Percentiles rank a stretch among this genome's conserved stretches.
Evolutionary conservation across 2,113 vertebrate genomes (phyloP).

Genomic region (Aepyceros melampus): DNA sequence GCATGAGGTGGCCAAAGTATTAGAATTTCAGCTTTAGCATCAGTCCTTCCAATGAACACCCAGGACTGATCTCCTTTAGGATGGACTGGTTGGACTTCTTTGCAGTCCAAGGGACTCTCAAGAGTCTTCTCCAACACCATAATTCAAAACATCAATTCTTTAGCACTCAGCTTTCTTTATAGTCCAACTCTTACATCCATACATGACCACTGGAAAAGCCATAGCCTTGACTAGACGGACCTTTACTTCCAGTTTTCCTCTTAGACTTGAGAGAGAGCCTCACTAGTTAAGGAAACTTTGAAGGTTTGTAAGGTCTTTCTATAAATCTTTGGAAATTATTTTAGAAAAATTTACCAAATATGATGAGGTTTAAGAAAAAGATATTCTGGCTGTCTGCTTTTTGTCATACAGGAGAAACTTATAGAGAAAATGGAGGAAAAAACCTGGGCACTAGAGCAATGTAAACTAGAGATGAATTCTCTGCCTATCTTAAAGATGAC

Average conservation of each 20-base stretch:
- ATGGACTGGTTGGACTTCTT: too few relatives aligned
- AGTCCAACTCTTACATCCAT: too few relatives aligned
- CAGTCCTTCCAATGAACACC: too few relatives aligned
- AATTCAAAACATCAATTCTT: too few relatives aligned
- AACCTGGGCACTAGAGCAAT: background rate
- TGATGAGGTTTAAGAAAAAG: background rate
- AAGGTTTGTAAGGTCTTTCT: conserved; percentile 16
- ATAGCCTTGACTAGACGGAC: too few relatives aligned
- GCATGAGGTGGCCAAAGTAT: too few relatives aligned
- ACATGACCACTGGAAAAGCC: too few relatives aligned
- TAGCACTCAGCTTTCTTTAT: too few relatives aligned
- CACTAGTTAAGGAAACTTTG: background rate
- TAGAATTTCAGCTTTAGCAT: too few relatives aligned
- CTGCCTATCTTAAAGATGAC: background rate
- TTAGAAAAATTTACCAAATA: conserved; percentile 5
- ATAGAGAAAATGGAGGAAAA: background rate
- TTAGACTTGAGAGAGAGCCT: background rate
- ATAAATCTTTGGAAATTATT: background rate
- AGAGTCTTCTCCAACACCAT: too few relatives aligned
- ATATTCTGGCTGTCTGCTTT: background rate
- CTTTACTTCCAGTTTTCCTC: background rate
- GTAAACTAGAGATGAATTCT: background rate
- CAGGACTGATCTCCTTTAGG: too few relatives aligned
- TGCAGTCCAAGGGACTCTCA: too few relatives aligned
- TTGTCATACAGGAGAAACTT: background rate